These are phyloP conservation scores for Sarcophaga caerulescens DNA, from an alignment of 2,888 invertebrate genomes.

Conservation along the genomic window DNA sequence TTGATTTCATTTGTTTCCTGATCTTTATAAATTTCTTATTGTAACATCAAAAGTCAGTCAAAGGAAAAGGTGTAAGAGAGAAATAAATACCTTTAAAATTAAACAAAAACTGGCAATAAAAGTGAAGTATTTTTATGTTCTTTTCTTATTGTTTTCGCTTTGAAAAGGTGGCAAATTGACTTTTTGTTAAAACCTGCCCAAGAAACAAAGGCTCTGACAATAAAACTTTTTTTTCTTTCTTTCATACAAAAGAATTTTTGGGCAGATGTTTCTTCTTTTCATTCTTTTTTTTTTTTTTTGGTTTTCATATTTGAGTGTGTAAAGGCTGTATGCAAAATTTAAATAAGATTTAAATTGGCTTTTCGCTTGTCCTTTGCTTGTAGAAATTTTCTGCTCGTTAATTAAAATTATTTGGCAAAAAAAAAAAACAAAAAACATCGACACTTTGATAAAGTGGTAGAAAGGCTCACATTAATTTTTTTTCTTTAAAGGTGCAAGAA, in stretches of 20 bases:
- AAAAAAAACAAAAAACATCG: constrained; percentile 11
- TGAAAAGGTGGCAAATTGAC: constrained; percentile 67
- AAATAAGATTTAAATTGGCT: constrained; percentile 68
- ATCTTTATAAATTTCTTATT: not conserved
- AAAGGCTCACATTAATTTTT: constrained; percentile 17
- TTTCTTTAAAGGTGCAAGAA: not conserved
- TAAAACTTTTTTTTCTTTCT: not conserved
- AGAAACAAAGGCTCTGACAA: constrained; percentile 7
- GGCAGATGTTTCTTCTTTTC: constrained; percentile 44
- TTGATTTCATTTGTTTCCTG: constrained; percentile 54
- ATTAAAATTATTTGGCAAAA: constrained; percentile 8
- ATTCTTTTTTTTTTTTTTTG: not conserved
- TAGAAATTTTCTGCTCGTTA: constrained; percentile 52
- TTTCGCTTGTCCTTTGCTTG: constrained; percentile 51
- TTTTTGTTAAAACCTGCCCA: constrained; percentile 48
- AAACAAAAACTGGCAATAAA: constrained; percentile 48
- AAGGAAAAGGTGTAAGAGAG: not conserved
- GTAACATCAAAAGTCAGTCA: not conserved
- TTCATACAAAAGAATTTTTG: constrained; percentile 16
- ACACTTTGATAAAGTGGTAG: constrained; percentile 38
- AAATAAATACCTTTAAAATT: constrained; percentile 33
- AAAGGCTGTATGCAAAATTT: constrained; percentile 53
- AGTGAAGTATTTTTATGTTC: constrained; percentile 28
- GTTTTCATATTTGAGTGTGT: not conserved
- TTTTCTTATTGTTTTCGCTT: constrained; percentile 36